Conservation (phyloP, 2,113 vertebrate genomes). For the Columba janthina region DNA sequence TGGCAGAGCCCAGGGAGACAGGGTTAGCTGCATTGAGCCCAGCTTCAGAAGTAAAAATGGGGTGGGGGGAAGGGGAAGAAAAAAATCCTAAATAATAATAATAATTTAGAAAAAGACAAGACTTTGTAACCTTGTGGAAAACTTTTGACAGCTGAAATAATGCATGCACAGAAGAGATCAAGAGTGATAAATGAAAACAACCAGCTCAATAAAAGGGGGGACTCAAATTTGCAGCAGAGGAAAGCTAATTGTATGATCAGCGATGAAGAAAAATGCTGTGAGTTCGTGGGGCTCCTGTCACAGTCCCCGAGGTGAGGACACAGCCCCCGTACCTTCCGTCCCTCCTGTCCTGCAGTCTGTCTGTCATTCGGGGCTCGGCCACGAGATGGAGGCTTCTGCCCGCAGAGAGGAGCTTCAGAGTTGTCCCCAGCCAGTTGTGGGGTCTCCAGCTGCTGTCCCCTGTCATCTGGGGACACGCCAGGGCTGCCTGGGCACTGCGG, state of each 20-base stretch:
- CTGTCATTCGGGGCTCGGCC: conserved; percentile 56
- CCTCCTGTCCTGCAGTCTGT: background rate
- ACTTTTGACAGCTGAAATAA: background rate
- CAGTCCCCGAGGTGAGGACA: background rate
- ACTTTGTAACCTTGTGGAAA: background rate
- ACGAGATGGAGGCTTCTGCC: conserved; percentile 70
- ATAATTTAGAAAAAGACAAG: no score
- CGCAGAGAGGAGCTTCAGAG: background rate
- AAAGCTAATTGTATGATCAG: fast-evolving
- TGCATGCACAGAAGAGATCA: fast-evolving
- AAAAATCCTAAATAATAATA: no score
- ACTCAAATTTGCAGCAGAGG: fast-evolving
- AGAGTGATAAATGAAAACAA: background rate
- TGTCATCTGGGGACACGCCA: fast-evolving
- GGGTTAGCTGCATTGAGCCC: background rate
- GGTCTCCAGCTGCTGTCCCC: background rate
- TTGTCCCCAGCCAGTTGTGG: background rate
- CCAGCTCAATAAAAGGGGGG: fast-evolving
- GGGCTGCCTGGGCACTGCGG: fast-evolving
- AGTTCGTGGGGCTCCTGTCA: fast-evolving
- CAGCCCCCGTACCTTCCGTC: fast-evolving
- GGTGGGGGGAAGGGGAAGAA: fast-evolving
- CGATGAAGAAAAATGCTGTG: background rate
- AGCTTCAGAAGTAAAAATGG: background rate
- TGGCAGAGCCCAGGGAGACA: background rate